Evolutionary conservation across 1,140 invertebrate genomes (phyloP).

Genomic region (Drosophila lacertosa): DNA sequence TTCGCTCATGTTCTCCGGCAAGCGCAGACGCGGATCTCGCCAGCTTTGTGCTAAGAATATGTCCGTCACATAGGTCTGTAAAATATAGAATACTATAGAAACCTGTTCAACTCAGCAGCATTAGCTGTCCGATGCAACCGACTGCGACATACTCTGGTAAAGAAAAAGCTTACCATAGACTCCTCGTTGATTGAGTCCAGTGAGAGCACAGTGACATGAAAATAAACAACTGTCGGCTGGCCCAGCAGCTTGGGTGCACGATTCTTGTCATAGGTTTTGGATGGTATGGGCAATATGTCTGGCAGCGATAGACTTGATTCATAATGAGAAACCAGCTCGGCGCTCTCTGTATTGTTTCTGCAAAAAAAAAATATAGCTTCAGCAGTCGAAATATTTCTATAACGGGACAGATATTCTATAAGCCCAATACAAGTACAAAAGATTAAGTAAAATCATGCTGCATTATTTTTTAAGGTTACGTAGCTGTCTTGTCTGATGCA

Average conservation of each 20-base stretch:
- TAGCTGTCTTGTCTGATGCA: conserved; percentile 62
- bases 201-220: conserved; percentile 94
- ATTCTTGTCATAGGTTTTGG: conserved; percentile 95
- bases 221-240: conserved; percentile 93
- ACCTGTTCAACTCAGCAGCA: background rate
- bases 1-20: conserved; percentile 96
- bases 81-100: background rate
- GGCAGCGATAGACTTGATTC: conserved; percentile 89
- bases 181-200: conserved; percentile 95
- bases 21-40: conserved; percentile 92
- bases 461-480: conserved; percentile 14
- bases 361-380: background rate
- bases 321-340: conserved; percentile 81
- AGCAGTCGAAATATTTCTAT: too few relatives aligned
- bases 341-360: conserved; percentile 83
- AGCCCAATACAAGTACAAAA: too few relatives aligned
- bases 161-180: conserved; percentile 90
- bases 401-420: too few relatives aligned
- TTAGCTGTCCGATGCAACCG: too few relatives aligned
- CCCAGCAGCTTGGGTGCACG: conserved; percentile 93
- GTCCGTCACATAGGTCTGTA: conserved; percentile 95
- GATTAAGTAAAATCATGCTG: background rate
- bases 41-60: conserved; percentile 96
- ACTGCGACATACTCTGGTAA: too few relatives aligned
- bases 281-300: conserved; percentile 92